Percentiles rank a stretch among this genome's conserved stretches.
These are phyloP conservation scores for Pseudorectes ferrugineus DNA, from an alignment of 2,113 vertebrate genomes.

Conservation along the genomic window DNA sequence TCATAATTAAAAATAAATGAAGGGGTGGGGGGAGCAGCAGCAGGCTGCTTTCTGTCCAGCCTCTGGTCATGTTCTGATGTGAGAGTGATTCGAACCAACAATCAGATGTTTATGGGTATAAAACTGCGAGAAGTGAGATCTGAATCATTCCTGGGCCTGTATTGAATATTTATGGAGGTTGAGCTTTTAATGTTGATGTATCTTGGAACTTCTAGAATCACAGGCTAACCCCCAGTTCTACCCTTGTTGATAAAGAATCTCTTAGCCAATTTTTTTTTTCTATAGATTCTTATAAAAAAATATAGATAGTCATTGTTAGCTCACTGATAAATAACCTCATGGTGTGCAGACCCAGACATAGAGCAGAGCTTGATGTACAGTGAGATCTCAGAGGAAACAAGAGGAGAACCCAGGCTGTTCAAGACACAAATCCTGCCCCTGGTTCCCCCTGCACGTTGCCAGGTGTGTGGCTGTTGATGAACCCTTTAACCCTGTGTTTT, in stretches of 20 bases:
- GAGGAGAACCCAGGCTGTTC: neutral
- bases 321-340: neutral
- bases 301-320: neutral
- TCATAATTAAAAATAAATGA: neutral
- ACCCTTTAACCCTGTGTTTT: neutral
- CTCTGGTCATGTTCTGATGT: neutral
- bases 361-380: neutral
- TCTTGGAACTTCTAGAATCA: neutral
- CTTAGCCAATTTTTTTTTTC: neutral
- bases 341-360: neutral
- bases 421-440: neutral
- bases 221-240: neutral
- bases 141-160: neutral
- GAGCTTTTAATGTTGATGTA: neutral
- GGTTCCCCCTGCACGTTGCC: fast-evolving
- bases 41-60: neutral
- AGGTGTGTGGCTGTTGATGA: neutral
- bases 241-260: neutral
- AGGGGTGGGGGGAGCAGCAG: neutral
- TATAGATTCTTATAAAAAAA: neutral
- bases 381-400: neutral
- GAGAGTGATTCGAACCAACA: neutral
- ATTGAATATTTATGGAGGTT: neutral
- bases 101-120: neutral
- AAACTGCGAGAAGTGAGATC: neutral